Percentiles rank a stretch among this genome's conserved stretches.
Conservation (phyloP, 2,888 invertebrate genomes). For the Biston stratarius region DNA sequence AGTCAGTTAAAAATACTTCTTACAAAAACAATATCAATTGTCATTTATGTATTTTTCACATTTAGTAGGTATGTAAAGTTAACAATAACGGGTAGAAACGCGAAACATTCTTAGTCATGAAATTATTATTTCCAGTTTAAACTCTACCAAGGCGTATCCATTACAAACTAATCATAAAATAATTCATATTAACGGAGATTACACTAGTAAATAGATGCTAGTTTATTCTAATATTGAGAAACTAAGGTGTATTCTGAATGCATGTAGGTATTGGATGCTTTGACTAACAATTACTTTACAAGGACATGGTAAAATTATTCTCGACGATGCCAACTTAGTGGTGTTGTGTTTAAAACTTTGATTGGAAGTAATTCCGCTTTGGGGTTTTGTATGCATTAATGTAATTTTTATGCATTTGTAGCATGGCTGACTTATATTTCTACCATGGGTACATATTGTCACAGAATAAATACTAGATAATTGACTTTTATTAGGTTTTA, state of each 20-base stretch:
- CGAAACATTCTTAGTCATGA: not conserved
- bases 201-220: conserved; percentile 33
- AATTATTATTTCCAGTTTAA: conserved; percentile 56
- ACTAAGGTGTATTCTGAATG: not conserved
- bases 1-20: not conserved
- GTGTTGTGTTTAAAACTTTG: too few relatives aligned
- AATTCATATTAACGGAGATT: conserved; percentile 34
- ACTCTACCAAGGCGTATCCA: conserved; percentile 39
- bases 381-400: too few relatives aligned
- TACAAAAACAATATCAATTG: not conserved
- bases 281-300: not conserved
- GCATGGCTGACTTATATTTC: too few relatives aligned
- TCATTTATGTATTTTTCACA: not conserved
- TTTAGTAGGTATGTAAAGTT: too few relatives aligned
- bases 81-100: not conserved
- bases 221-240: conserved; percentile 1
- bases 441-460: too few relatives aligned
- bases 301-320: not conserved
- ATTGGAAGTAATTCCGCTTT: too few relatives aligned
- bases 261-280: not conserved
- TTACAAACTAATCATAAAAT: conserved; percentile 45
- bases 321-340: too few relatives aligned
- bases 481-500: too few relatives aligned
- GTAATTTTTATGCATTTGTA: too few relatives aligned
- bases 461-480: too few relatives aligned